Evolutionary conservation across 2,797 vertebrate genomes (phyloP).

Genomic region (Halcyon smyrnensis): DNA sequence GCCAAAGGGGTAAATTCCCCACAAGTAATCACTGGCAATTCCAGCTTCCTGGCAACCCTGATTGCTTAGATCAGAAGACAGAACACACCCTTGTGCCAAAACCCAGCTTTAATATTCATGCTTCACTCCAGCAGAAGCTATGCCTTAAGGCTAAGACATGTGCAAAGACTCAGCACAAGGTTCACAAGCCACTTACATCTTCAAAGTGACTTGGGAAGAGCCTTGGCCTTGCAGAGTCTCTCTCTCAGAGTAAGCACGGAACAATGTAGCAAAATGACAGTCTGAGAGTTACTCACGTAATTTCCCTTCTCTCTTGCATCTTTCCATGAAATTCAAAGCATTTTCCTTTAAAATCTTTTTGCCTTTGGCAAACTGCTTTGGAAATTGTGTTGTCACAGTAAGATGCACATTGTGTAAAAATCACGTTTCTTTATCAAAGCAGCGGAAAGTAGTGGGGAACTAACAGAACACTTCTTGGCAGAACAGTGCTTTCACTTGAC

Average conservation of each 20-base stretch:
- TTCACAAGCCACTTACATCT: background rate
- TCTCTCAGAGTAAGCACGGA: background rate
- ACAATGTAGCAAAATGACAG: background rate
- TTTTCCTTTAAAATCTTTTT: background rate
- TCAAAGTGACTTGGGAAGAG: background rate
- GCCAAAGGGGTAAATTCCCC: background rate
- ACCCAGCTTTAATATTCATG: background rate
- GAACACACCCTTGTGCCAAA: background rate
- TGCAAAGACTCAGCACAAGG: background rate
- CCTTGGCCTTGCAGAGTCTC: background rate
- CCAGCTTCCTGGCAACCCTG: background rate
- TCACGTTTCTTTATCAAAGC: constrained; percentile 19
- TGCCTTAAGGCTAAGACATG: background rate
- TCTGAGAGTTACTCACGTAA: background rate
- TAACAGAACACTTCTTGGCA: background rate
- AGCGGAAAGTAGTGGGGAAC: background rate
- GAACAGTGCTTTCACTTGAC: background rate
- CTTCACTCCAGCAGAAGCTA: background rate
- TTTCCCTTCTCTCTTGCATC: background rate
- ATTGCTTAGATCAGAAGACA: background rate
- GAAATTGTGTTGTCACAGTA: background rate
- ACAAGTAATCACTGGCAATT: background rate
- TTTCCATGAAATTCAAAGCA: background rate
- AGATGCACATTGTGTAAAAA: background rate
- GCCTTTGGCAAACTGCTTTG: background rate